Percentiles rank a stretch among this genome's conserved stretches.
Evolutionary conservation across 2,888 invertebrate species (phyloP).

Genomic region (Zootermopsis nevadensis): DNA sequence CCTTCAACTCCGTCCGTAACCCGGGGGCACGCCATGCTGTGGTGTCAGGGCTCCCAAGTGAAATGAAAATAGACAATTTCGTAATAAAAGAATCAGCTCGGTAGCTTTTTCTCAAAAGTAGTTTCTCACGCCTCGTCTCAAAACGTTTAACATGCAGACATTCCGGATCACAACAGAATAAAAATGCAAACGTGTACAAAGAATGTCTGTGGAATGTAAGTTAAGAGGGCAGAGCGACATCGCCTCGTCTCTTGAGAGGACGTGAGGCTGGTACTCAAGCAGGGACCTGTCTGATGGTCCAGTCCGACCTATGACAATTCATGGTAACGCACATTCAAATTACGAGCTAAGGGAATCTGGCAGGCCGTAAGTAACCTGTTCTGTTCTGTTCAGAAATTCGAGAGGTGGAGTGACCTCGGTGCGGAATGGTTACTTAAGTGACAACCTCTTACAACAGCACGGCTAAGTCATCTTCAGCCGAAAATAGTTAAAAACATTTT

Average conservation of each 20-base stretch:
- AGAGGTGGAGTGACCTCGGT: not conserved
- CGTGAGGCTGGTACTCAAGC: not conserved
- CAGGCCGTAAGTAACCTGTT: not conserved
- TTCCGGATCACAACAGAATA: slow-evolving; percentile 8
- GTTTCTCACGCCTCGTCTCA: slow-evolving; percentile 21
- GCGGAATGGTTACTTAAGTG: not conserved
- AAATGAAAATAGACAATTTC: not conserved
- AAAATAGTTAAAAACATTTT: too few relatives aligned
- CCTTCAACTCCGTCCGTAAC: not conserved
- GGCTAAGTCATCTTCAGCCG: too few relatives aligned
- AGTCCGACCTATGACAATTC: not conserved
- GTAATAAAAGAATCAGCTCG: slow-evolving; percentile 4
- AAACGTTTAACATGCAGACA: slow-evolving; percentile 32
- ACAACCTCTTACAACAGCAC: not conserved
- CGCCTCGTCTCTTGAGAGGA: not conserved
- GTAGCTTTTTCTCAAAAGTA: not conserved
- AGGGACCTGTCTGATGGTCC: not conserved
- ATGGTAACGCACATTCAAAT: slow-evolving; percentile 2
- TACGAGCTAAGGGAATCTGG: not conserved
- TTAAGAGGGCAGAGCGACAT: not conserved
- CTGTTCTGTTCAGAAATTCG: not conserved
- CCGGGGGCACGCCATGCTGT: not conserved
- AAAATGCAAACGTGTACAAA: slow-evolving; percentile 6
- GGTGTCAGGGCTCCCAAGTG: not conserved
- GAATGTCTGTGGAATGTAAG: slow-evolving; percentile 25